These are phyloP conservation scores for Xylota segnis DNA, from an alignment of 2,888 invertebrate species.

Conservation along the genomic window DNA sequence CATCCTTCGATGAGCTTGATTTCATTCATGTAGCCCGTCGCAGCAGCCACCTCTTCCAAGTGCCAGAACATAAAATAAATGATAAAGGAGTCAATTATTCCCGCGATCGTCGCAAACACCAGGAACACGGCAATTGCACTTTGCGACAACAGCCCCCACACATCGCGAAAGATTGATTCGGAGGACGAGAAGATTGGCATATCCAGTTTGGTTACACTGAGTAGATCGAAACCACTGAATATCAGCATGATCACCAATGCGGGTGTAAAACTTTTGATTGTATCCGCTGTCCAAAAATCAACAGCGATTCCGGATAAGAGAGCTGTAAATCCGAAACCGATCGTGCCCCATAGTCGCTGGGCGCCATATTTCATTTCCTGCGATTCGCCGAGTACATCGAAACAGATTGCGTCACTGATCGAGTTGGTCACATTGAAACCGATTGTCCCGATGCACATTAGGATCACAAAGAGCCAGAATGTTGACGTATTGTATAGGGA, in stretches of 20 bases:
- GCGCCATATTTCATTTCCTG: constrained; percentile 90
- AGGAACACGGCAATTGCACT: constrained; percentile 89
- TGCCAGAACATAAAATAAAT: constrained; percentile 94
- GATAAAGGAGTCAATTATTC: constrained; percentile 92
- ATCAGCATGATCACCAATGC: constrained; percentile 88
- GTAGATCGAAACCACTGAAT: constrained; percentile 88
- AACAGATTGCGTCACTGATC: constrained; percentile 95
- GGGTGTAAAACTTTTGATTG: constrained; percentile 88
- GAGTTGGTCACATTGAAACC: constrained; percentile 94
- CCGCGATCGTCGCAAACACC: constrained; percentile 90
- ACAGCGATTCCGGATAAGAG: constrained; percentile 89
- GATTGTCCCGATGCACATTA: constrained; percentile 91
- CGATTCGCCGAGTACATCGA: constrained; percentile 91
- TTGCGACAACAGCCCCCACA: constrained; percentile 87
- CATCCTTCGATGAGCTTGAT: constrained; percentile 93
- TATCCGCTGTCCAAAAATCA: constrained; percentile 87
- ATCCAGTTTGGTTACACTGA: constrained; percentile 87
- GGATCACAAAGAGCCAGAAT: constrained; percentile 90
- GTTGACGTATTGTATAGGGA: constrained; percentile 87
- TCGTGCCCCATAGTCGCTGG: constrained; percentile 93
- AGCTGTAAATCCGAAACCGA: constrained; percentile 91
- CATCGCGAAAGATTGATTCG: constrained; percentile 88
- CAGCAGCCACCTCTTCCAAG: constrained; percentile 90
- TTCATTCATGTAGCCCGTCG: constrained; percentile 87
- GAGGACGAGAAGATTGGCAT: constrained; percentile 89